These are phyloP conservation scores for Apodemia duryi DNA, from an alignment of 2,888 invertebrate genomes.

Conservation along the genomic window DNA sequence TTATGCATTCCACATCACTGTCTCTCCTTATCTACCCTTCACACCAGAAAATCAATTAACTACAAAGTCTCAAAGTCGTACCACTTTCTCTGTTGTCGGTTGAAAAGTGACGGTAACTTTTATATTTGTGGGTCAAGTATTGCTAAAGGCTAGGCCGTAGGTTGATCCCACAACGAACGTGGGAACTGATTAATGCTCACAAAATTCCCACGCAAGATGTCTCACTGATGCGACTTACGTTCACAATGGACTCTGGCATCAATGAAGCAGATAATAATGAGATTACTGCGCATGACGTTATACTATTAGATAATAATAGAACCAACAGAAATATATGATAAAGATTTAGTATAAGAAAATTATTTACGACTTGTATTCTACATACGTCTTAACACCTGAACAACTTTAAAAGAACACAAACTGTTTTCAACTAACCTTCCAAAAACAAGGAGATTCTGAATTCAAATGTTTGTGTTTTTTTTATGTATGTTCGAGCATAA, in stretches of 20 bases:
- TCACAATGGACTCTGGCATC: slow-evolving; percentile 24
- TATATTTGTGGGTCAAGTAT: slow-evolving; percentile 41
- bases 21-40: not conserved
- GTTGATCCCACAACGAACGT: slow-evolving; percentile 48
- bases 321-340: no score
- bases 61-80: not conserved
- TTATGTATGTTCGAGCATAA: no score
- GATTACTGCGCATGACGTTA: not conserved
- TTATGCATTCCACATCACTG: no score
- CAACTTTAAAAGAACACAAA: no score
- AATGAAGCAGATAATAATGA: slow-evolving; percentile 27
- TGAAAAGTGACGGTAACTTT: slow-evolving; percentile 5
- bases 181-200: slow-evolving; percentile 43
- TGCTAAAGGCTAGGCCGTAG: slow-evolving; percentile 40
- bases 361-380: no score
- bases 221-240: slow-evolving; percentile 24
- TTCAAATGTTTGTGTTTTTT: no score
- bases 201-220: slow-evolving; percentile 44
- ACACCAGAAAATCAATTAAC: not conserved
- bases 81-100: slow-evolving; percentile 6
- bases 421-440: no score
- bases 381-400: no score
- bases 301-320: no score
- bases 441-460: no score
- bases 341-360: no score